A percentile compares a stretch with the other conserved stretches of the same genome.
Conservation (phyloP, 2,113 vertebrate species). For the Platichthys stellatus region DNA sequence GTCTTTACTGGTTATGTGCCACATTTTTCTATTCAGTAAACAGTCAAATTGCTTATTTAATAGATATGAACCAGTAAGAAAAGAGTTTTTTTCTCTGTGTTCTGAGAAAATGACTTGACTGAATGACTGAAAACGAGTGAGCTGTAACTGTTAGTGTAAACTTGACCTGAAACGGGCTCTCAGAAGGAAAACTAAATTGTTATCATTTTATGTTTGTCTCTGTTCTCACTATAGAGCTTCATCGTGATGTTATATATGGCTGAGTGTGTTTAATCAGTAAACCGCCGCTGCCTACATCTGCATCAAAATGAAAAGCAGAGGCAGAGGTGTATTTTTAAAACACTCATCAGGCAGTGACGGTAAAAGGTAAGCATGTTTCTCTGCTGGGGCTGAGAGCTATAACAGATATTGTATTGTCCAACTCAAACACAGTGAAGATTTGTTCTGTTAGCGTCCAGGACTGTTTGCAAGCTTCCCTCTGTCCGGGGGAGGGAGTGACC, state of each 20-base stretch:
- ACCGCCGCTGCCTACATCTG: constrained; percentile 27
- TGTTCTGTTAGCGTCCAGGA: constrained; percentile 23
- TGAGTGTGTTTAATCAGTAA: constrained; percentile 40
- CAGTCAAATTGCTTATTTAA: neutral
- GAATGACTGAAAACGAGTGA: too few relatives aligned
- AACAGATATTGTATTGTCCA: constrained; percentile 16
- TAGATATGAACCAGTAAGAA: neutral
- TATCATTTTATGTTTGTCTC: constrained; percentile 35
- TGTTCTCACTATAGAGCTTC: constrained; percentile 46
- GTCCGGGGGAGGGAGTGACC: constrained; percentile 45
- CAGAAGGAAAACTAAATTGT: constrained; percentile 9
- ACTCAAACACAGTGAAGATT: neutral
- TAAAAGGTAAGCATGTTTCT: constrained; percentile 29
- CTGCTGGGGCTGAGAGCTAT: constrained; percentile 23
- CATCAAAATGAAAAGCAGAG: constrained; percentile 25
- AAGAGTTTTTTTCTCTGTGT: neutral
- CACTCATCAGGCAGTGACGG: constrained; percentile 4
- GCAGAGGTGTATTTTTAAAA: constrained; percentile 51
- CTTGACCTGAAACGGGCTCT: constrained; percentile 28
- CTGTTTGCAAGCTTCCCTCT: constrained; percentile 40
- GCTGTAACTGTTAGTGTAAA: constrained; percentile 21
- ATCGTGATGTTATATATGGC: constrained; percentile 43
- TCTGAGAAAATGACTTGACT: too few relatives aligned
- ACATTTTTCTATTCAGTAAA: too few relatives aligned
- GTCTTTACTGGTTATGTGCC: neutral